Percentiles rank a stretch among this genome's conserved stretches.
These are phyloP conservation scores for Ichneumon xanthorius DNA, from an alignment of 2,888 invertebrate species.

Conservation along the genomic window DNA sequence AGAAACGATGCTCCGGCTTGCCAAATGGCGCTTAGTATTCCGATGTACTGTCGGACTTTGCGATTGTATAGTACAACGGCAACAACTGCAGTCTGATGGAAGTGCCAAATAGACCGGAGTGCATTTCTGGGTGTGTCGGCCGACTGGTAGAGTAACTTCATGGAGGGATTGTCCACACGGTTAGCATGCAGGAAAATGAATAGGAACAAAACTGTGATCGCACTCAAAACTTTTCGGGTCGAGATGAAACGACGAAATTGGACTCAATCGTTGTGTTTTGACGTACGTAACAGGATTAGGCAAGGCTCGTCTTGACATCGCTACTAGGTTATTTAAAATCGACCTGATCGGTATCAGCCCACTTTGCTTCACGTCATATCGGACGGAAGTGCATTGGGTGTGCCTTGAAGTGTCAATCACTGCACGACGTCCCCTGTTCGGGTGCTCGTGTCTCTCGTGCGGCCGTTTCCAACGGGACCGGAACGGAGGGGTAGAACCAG, in stretches of 20 bases:
- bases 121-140: constrained; percentile 24
- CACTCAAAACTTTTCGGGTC: too few species aligned
- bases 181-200: neutral
- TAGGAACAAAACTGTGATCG: neutral
- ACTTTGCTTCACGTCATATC: too few species aligned
- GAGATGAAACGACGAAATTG: too few species aligned
- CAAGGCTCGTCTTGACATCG: too few species aligned
- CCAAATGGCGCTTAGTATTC: constrained; percentile 83
- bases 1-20: constrained; percentile 69
- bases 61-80: constrained; percentile 75
- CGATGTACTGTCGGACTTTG: constrained; percentile 76
- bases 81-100: constrained; percentile 78
- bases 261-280: too few species aligned
- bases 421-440: neutral
- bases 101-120: constrained; percentile 76
- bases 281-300: too few species aligned
- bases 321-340: too few species aligned
- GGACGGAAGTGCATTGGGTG: too few species aligned
- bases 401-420: neutral
- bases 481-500: neutral
- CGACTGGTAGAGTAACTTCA: neutral
- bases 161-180: neutral
- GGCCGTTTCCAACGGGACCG: neutral
- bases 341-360: too few species aligned
- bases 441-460: neutral